Base-by-base conservation (phyloP, 2,888 invertebrate species). In the Julus scanicus region DNA sequence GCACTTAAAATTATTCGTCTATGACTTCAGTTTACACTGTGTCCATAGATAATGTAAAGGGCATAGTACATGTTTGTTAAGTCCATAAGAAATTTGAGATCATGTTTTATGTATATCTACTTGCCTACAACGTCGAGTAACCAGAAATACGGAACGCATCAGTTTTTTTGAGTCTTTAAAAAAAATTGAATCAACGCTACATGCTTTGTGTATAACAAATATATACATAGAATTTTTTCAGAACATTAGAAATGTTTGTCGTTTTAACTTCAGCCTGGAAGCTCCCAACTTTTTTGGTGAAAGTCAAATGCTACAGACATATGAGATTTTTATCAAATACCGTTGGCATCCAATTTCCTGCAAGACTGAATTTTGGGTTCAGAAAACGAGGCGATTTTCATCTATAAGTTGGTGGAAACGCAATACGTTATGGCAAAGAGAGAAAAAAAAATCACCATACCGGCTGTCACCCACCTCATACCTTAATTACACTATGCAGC, bases 321-420 rank as follows among this genome's bases (percentile, higher is more conserved):
- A 80, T 80, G 80, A 80, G 80, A 80, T 80, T 80, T 80, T 80
- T 80, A 80, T 80, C 80, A 80, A 80, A 80, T 80, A 37, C 80
- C 37, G 80, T 37, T 37, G 80, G 80, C 80, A 37, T 80, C 80
- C 29, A 80, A 80, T 80, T 80, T 80, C 80, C 80, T 80, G 80
- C 80, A 80, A 80, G 80, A 80, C 80, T 80, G 80, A 80, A 80
- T 80, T 80, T 80, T 37, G 37, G 80, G 80, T 37, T 37, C 29
- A 37, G 37, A 80, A 80, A 80, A 80, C 80, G 37, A 37, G 80
- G 37, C 2, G 80, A 80, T 80, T 80, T 80, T 80, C 80, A 80
- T 80, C 80, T 80, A 80, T 80, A 37, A 80, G 80, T 80, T 80
- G 37, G 37, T 80, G 80, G 80, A 80, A 80, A 37, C 80, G 80